A percentile compares a stretch with the other conserved stretches of the same genome.
phyloP scores from a whole-genome alignment of 2,797 vertebrate species.

The Poecilia wingei region DNA sequence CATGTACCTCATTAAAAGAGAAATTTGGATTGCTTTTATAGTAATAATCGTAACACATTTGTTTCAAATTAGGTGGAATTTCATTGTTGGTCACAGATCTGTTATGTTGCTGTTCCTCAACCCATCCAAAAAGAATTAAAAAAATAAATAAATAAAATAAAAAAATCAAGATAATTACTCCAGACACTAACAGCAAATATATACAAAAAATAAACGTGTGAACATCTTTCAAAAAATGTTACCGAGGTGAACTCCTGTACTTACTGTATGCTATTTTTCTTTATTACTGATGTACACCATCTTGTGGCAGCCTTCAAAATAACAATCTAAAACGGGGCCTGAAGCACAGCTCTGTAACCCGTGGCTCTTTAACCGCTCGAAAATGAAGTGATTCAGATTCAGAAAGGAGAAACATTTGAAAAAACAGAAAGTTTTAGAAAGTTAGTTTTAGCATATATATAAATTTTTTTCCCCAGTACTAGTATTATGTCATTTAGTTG shows the following conservation, averaged over 20 bases:
- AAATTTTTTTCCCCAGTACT: too few relatives aligned
- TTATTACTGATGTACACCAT: conserved; percentile 62
- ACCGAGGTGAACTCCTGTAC: not conserved
- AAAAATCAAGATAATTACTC: not conserved
- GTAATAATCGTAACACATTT: not conserved
- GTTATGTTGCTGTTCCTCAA: not conserved
- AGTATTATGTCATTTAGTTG: not conserved
- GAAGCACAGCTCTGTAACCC: not conserved
- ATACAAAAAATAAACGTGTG: not conserved
- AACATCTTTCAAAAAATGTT: not conserved
- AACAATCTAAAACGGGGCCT: conserved; percentile 21
- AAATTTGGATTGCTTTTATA: conserved; percentile 1
- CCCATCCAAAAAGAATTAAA: not conserved
- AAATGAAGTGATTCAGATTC: not conserved
- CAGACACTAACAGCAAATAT: conserved; percentile 4
- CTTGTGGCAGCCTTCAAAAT: conserved; percentile 68
- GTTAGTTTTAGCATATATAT: not conserved
- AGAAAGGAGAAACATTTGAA: not conserved
- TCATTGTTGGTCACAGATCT: not conserved
- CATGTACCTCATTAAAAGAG: not conserved
- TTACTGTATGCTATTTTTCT: not conserved
- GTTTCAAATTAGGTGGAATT: not conserved
- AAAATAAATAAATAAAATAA: too few relatives aligned
- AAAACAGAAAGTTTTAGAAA: not conserved
- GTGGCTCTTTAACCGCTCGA: not conserved